Conservation (phyloP, 2,113 vertebrate species). For the Cyprinus carpio region DNA sequence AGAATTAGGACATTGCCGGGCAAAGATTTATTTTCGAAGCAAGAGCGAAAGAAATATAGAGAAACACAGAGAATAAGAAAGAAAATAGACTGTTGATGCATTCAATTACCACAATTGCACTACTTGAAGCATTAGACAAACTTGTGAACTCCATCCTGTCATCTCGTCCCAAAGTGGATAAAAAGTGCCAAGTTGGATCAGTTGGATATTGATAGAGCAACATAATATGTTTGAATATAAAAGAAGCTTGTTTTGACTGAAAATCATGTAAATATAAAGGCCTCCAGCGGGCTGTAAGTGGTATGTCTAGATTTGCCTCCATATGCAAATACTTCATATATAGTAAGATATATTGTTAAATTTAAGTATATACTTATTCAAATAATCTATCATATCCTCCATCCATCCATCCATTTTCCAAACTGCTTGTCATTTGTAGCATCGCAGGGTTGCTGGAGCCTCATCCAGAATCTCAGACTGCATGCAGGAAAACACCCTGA, state of each 20-base stretch:
- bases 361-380: not conserved
- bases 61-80: not conserved
- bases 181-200: not conserved
- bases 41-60: conserved; percentile 3
- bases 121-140: not conserved
- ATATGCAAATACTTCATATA: not conserved
- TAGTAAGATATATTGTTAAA: not conserved
- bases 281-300: not conserved
- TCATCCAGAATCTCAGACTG: not conserved
- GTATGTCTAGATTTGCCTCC: not conserved
- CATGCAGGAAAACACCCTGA: not conserved
- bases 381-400: not conserved
- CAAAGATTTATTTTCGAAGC: not conserved
- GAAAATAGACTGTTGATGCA: not conserved
- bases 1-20: not conserved
- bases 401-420: not conserved
- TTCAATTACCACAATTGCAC: not conserved
- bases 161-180: not conserved
- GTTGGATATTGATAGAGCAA: not conserved
- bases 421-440: not conserved
- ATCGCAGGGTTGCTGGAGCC: not conserved
- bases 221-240: not conserved
- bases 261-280: not conserved
- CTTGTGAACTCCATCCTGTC: not conserved
- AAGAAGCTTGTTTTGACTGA: not conserved